phyloP scores from a whole-genome alignment of 2,113 vertebrate genomes.

The Larimichthys polyactis region DNA sequence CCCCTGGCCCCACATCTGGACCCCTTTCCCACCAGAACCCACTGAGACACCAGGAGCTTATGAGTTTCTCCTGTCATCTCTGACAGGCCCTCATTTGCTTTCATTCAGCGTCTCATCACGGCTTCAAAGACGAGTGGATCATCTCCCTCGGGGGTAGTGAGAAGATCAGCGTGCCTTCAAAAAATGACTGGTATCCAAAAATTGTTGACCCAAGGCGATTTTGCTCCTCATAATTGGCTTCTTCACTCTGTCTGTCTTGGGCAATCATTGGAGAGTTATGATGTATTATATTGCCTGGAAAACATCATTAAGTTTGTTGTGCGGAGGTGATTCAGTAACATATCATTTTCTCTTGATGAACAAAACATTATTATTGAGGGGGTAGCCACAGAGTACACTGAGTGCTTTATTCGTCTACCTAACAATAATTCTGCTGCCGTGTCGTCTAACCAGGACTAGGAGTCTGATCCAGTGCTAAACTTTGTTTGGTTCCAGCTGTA shows the following conservation, averaged over 20 bases:
- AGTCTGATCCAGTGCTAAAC: constrained; percentile 37
- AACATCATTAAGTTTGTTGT: constrained; percentile 71
- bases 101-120: constrained; percentile 79
- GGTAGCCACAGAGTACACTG: constrained; percentile 26
- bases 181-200: constrained; percentile 83
- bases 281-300: constrained; percentile 75
- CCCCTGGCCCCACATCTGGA: constrained; percentile 9
- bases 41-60: constrained; percentile 59
- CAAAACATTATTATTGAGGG: constrained; percentile 53
- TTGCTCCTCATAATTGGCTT: constrained; percentile 78
- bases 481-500: constrained; percentile 49
- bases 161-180: constrained; percentile 72
- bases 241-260: constrained; percentile 70
- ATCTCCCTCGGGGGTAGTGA: constrained; percentile 65
- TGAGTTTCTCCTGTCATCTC: constrained; percentile 72
- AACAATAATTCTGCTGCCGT: constrained; percentile 56
- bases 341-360: constrained; percentile 75
- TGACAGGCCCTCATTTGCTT: constrained; percentile 82
- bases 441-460: constrained; percentile 39
- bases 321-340: constrained; percentile 73
- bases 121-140: constrained; percentile 80
- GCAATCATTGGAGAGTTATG: constrained; percentile 74
- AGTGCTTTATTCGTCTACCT: constrained; percentile 38
- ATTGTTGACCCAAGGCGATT: constrained; percentile 74
- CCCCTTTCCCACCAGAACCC: constrained; percentile 53